Evolutionary conservation across 2,888 invertebrate genomes (phyloP).

Genomic region (Troides oblongomaculatus): DNA sequence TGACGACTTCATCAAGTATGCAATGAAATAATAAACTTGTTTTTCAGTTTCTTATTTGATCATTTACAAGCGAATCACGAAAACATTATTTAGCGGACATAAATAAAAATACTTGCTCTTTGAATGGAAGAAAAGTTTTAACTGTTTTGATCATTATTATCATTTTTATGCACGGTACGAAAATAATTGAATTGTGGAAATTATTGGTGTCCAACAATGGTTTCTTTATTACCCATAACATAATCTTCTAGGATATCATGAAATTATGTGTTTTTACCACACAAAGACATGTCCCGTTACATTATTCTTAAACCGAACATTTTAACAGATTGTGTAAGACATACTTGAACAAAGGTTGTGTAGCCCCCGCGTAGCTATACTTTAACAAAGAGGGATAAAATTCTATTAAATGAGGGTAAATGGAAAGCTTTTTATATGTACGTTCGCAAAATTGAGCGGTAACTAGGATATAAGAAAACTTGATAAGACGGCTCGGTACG

Average conservation of each 20-base stretch:
- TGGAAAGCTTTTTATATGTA: conserved; percentile 59
- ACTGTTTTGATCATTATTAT: too few relatives aligned
- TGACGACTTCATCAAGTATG: too few relatives aligned
- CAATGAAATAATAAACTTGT: conserved; percentile 19
- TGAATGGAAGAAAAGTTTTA: too few relatives aligned
- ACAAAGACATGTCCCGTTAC: neutral
- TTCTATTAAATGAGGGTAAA: conserved; percentile 57
- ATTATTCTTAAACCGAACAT: neutral
- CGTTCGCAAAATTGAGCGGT: conserved; percentile 71
- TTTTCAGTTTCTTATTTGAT: conserved; percentile 11
- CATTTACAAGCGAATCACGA: conserved; percentile 26
- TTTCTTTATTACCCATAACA: too few relatives aligned
- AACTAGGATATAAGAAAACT: conserved; percentile 74
- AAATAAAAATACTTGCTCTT: conserved; percentile 17
- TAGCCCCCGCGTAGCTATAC: conserved; percentile 55
- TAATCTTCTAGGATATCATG: too few relatives aligned
- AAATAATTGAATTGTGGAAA: too few relatives aligned
- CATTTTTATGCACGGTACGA: too few relatives aligned
- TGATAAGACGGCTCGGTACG: conserved; percentile 63
- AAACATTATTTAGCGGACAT: conserved; percentile 28
- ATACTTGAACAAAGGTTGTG: conserved; percentile 43
- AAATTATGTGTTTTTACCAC: neutral
- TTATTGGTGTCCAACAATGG: too few relatives aligned
- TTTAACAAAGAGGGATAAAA: conserved; percentile 49
- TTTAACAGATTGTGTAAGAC: conserved; percentile 32